These are phyloP conservation scores for Leptinotarsa peninsularis DNA, from an alignment of 2,888 invertebrate species.

Conservation along the genomic window DNA sequence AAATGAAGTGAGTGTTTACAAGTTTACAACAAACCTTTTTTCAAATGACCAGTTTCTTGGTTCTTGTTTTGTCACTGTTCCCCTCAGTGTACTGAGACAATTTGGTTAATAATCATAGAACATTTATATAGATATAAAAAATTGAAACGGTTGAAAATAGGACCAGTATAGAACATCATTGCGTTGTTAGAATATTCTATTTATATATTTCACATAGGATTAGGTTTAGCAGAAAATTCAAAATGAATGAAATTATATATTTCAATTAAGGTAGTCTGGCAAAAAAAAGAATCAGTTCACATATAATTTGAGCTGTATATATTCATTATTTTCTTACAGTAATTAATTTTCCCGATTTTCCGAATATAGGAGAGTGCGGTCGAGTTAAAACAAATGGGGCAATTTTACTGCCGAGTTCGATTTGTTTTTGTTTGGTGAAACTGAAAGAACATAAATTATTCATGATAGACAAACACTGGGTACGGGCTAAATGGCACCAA, in stretches of 20 bases:
- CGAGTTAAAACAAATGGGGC: constrained; percentile 8
- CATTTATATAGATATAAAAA: no score
- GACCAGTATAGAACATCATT: no score
- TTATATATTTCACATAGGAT: not conserved
- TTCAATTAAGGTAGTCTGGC: not conserved
- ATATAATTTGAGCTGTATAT: not conserved
- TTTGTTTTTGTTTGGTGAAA: not conserved
- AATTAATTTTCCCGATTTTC: not conserved
- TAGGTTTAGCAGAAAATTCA: not conserved
- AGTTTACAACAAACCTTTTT: no score
- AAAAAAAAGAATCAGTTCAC: no score
- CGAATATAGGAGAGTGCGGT: not conserved
- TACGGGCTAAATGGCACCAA: not conserved
- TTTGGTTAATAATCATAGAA: no score
- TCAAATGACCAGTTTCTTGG: no score
- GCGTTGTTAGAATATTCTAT: no score
- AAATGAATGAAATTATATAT: not conserved
- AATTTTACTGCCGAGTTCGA: not conserved
- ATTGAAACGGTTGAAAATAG: no score
- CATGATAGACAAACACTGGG: not conserved
- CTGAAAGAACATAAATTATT: constrained; percentile 7
- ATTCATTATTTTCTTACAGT: not conserved
- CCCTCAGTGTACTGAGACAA: no score
- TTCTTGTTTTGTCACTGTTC: no score
- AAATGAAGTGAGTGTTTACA: no score